These are phyloP conservation scores for Hyaena hyaena DNA, from an alignment of 2,113 vertebrate genomes.

Conservation along the genomic window DNA sequence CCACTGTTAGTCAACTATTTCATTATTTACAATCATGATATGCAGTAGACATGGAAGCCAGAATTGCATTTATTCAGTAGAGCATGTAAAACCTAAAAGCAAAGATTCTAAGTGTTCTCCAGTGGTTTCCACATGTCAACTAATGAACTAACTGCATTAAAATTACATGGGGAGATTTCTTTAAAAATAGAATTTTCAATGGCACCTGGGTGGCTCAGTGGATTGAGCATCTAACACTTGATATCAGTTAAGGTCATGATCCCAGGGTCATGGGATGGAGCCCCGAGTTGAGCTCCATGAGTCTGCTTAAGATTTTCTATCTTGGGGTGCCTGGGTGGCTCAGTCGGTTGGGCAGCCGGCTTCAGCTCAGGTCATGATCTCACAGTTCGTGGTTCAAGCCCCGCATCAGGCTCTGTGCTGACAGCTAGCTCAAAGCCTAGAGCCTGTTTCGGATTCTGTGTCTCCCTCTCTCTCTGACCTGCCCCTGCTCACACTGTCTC, in stretches of 20 bases:
- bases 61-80: not conserved
- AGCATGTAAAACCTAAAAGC: constrained; percentile 28
- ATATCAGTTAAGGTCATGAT: not conserved
- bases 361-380: too few relatives aligned
- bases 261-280: not conserved
- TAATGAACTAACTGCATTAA: constrained; percentile 37
- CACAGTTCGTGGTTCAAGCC: too few relatives aligned
- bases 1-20: constrained; percentile 16
- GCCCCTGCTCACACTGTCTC: too few relatives aligned
- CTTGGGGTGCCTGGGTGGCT: too few relatives aligned
- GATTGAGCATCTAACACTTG: not conserved
- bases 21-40: not conserved
- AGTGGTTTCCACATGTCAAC: not conserved
- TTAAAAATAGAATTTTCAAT: not conserved
- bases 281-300: too few relatives aligned
- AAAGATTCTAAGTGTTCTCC: constrained; percentile 11
- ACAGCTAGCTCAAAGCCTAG: too few relatives aligned
- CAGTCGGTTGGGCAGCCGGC: too few relatives aligned
- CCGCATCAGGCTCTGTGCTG: too few relatives aligned
- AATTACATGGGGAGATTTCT: not conserved
- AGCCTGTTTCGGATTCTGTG: too few relatives aligned
- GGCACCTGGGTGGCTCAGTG: not conserved
- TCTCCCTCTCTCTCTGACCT: too few relatives aligned
- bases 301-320: too few relatives aligned
- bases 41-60: not conserved